Percentiles rank a stretch among this genome's conserved stretches.
Conservation (phyloP, 2,797 vertebrate genomes). For the Mormyrus hasselquistii region DNA sequence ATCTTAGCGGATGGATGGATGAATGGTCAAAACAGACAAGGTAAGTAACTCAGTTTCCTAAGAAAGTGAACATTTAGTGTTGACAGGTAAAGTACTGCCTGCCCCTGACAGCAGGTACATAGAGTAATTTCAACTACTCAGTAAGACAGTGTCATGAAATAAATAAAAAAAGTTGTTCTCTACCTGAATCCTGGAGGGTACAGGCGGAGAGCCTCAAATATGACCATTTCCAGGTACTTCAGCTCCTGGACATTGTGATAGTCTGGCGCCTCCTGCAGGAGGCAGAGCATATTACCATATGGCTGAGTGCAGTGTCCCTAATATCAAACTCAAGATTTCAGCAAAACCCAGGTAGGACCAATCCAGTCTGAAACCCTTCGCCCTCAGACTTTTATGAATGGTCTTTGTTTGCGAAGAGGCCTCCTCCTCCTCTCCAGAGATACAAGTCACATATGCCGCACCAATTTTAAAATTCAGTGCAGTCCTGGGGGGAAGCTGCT, state of each 20-base stretch:
- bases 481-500: background rate
- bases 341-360: background rate
- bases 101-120: background rate
- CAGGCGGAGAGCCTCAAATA: slow-evolving; percentile 81
- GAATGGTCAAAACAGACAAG: background rate
- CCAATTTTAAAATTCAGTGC: background rate
- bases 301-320: background rate
- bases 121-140: background rate
- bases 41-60: background rate
- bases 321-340: background rate
- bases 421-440: background rate
- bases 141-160: background rate
- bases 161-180: background rate
- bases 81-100: background rate
- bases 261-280: slow-evolving; percentile 65
- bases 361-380: background rate
- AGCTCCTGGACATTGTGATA: slow-evolving; percentile 77
- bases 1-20: background rate
- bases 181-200: slow-evolving; percentile 92
- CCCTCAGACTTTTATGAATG: background rate
- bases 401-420: background rate
- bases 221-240: slow-evolving; percentile 89
- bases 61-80: background rate
- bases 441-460: background rate
- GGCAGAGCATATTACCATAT: slow-evolving; percentile 2